Evolutionary conservation across 1,140 invertebrate species (phyloP), one percentile per base, ranked within the genome.

Genomic region (Megathymus violae): DNA sequence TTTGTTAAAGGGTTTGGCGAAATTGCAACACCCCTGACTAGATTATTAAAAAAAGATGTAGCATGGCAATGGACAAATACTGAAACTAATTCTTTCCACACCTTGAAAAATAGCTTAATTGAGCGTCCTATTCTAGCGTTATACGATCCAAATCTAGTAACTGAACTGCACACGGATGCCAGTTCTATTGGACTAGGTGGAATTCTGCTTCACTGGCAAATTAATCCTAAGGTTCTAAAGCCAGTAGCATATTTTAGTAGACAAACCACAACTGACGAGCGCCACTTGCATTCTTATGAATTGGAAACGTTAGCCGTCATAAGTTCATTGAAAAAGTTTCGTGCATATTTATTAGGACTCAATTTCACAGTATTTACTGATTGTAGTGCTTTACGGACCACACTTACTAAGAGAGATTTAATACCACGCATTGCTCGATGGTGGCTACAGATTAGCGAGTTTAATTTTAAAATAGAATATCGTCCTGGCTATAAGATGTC

Each of bases 331-430:
- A 34, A 34, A 13, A 62, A 62, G 17, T 51, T 51, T 51, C 27
- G 47, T 19, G 38, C 50, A 6, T 62, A 50, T 27, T 43, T 48
- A 11, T 19, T 61, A 25, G 58, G 43, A 4, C 31, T 38, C 13
- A 31, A 50, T 10, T 91, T 91, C 54, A 82, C 51, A 4, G 64
- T 91, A 0, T 51, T 89, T 7, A 89, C 83, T 0, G 88, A 89
- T 64, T 91, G 84, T 38, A 76, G 73, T 17, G 81, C 77, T 0
- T 52, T 89, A 0, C 78, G 67, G 38, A 40, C 41, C 3, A 78
- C 79, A 0, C 69, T 74, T 62, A 61, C 43, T n/a, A 89, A 84
- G 68, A 25, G 70, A 15, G 80, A 85, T 52, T 17, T 80, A 4
- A 58, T 75, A 16, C 76, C 80, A 4, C 34, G 79, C n/a, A 66